Evolutionary conservation across 2,888 invertebrate species (phyloP).

Genomic region (Macrophya annulata): DNA sequence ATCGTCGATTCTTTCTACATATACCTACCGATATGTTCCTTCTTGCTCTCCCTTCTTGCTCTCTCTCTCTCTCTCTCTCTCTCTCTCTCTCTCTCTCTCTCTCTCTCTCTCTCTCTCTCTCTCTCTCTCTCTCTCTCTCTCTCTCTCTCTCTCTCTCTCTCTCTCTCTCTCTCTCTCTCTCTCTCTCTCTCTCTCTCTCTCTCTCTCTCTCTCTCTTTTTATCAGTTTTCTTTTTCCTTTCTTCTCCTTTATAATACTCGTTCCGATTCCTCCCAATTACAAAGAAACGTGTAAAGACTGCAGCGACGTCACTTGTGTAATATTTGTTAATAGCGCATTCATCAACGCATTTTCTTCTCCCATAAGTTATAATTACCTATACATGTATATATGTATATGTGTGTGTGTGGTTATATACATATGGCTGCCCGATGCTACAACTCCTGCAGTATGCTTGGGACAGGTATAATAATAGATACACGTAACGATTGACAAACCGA

Average conservation of each 20-base stretch:
- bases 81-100: too few relatives aligned
- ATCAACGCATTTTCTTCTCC: constrained; percentile 72
- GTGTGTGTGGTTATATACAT: background rate
- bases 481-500: background rate
- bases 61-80: too few relatives aligned
- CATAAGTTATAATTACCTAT: constrained; percentile 16
- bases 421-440: constrained; percentile 33
- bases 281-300: constrained; percentile 13
- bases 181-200: too few relatives aligned
- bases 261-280: background rate
- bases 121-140: too few relatives aligned
- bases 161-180: too few relatives aligned
- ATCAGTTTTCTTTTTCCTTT: background rate
- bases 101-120: too few relatives aligned
- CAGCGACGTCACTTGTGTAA: constrained; percentile 64
- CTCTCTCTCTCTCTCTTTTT: background rate
- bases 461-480: background rate
- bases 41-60: too few relatives aligned
- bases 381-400: too few relatives aligned
- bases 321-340: constrained; percentile 74
- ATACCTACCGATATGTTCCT: background rate
- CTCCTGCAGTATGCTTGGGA: constrained; percentile 14
- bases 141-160: too few relatives aligned
- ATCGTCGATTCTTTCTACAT: background rate
- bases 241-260: background rate